Conservation (phyloP, 2,113 vertebrate genomes). For the Burhinus oedicnemus region DNA sequence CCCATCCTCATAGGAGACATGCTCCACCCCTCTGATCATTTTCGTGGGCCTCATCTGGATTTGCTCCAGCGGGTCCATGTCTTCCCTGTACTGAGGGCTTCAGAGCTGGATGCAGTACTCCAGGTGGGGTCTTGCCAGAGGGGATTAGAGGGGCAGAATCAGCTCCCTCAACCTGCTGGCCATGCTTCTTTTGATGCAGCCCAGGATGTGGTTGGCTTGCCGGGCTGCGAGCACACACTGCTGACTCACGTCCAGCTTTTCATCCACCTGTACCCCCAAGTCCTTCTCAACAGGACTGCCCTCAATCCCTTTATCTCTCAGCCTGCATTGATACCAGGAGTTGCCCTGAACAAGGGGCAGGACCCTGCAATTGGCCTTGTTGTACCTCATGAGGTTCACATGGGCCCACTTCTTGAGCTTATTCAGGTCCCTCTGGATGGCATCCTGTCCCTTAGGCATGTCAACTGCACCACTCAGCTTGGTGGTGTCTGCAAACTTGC, state of each 20-base stretch:
- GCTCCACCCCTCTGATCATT: background rate
- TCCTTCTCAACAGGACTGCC: background rate
- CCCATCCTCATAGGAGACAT: background rate
- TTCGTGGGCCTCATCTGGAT: background rate
- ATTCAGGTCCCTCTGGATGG: background rate
- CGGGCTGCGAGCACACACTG: background rate
- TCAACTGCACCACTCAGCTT: background rate
- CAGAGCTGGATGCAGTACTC: background rate
- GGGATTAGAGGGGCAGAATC: background rate
- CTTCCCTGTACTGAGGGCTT: rapidly evolving
- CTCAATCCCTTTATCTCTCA: background rate
- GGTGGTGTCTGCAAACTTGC: background rate
- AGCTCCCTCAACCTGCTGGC: background rate
- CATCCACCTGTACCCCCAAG: rapidly evolving
- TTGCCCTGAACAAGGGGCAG: background rate
- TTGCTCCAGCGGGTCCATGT: rapidly evolving
- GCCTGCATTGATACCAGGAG: background rate
- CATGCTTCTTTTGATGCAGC: background rate
- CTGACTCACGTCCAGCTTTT: rapidly evolving
- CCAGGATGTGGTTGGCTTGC: background rate
- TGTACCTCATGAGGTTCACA: background rate
- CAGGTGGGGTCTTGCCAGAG: background rate
- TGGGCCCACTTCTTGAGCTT: background rate
- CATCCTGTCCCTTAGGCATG: background rate
- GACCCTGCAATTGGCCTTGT: background rate